Evolutionary conservation across 2,797 vertebrate species (phyloP), one percentile per base, ranked within the genome.

Genomic region (Micrastur ruficollis): DNA sequence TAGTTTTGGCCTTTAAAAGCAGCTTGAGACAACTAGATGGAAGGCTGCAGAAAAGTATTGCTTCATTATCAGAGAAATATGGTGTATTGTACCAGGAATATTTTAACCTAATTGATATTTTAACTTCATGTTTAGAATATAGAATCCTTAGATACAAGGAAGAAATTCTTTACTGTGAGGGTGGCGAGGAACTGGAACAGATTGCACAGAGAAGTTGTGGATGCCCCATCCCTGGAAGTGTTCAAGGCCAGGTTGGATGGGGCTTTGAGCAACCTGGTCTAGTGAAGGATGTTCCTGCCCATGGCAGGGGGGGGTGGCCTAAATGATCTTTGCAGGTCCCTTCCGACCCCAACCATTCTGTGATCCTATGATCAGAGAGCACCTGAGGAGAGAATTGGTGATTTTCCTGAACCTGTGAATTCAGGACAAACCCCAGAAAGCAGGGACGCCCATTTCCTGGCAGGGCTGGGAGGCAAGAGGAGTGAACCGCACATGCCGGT

Each of bases 231-330:
- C 17, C 44, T 44, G 17, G 44, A 18, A 19, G 44, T 44, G 44
- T 18, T 44, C 44, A 44, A 44, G 44, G 44, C 44, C 44, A 44
- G 44, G 44, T 18, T 44, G 44, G 44, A 44, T 17, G 17, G 44
- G 44, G 18, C 44, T 44, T 9, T 17, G 44, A 44, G 44, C 44
- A 44, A 44, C 44, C 44, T 44, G 18, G 44, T 9, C 44, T 44
- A 5, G 44, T 19, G 44, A 18, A 44, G 18, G 17, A 29, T 26
- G 14, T 32, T 14, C 40, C 36, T 47, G 70, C 11, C 36, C 4
- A 6, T 13, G 25, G 7, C 36, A 36, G 8, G 47, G 9, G 36
- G 17, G 5, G 2, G 4, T 29, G 3, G 34, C 71, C 4, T 2
- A 7, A 10, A 12, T 71, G 20, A 58, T 9, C 20, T 62, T 68